Percentiles rank a stretch among this genome's conserved stretches.
Conservation (phyloP, 2,888 invertebrate species). For the Empis livida region DNA sequence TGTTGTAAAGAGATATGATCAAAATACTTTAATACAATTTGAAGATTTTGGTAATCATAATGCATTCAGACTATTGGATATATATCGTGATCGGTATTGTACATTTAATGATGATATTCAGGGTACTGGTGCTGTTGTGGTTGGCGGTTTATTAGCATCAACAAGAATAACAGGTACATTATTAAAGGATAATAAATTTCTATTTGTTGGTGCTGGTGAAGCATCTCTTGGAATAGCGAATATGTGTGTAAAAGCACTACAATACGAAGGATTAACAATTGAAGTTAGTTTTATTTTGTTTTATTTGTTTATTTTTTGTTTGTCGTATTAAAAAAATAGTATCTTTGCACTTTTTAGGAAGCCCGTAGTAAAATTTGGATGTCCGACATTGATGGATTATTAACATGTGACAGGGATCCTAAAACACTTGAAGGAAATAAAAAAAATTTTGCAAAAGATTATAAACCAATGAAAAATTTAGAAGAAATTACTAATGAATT, state of each 20-base stretch:
- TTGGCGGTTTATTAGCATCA: slow-evolving; percentile 63
- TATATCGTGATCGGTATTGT: slow-evolving; percentile 82
- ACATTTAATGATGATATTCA: slow-evolving; percentile 99
- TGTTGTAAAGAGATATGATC: slow-evolving; percentile 73
- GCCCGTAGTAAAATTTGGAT: slow-evolving; percentile 87
- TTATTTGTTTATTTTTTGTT: not conserved
- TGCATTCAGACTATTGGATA: slow-evolving; percentile 87
- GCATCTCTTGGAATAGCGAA: slow-evolving; percentile 89
- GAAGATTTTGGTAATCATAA: slow-evolving; percentile 97
- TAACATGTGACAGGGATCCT: slow-evolving; percentile 51
- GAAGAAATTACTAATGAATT: slow-evolving; percentile 66
- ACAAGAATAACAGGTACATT: slow-evolving; percentile 44
- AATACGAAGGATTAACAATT: slow-evolving; percentile 46
- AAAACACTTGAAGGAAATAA: slow-evolving; percentile 52
- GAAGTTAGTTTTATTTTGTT: slow-evolving; percentile 18
- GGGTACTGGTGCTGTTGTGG: slow-evolving; percentile 91
- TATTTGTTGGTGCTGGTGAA: slow-evolving; percentile 88
- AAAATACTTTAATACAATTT: slow-evolving; percentile 76
- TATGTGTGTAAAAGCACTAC: slow-evolving; percentile 80
- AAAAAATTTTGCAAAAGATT: slow-evolving; percentile 60
- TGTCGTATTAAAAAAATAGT: not conserved
- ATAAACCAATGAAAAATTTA: slow-evolving; percentile 64
- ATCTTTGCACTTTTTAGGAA: too few species aligned
- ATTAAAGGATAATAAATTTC: slow-evolving; percentile 73
- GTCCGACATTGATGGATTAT: slow-evolving; percentile 85